phyloP scores from a whole-genome alignment of 2,888 invertebrate genomes.

The Alsophila aescularia region DNA sequence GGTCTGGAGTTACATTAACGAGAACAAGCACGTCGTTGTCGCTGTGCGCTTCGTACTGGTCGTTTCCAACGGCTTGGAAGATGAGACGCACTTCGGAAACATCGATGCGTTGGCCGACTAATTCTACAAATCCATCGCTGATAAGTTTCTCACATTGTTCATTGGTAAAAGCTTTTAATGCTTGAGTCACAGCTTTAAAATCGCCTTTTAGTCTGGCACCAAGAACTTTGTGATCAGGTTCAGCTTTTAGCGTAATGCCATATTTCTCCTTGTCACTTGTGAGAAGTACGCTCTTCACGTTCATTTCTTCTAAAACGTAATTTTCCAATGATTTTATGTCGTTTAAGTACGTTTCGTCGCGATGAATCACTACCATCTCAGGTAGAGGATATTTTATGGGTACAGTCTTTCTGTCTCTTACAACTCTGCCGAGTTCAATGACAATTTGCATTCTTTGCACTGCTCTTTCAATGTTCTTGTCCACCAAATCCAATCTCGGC shows the following conservation, averaged over 20 bases:
- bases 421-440: slow-evolving; percentile 96
- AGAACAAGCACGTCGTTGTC: slow-evolving; percentile 95
- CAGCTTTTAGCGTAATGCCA: slow-evolving; percentile 95
- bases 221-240: slow-evolving; percentile 96
- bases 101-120: slow-evolving; percentile 91
- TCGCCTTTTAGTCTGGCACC: slow-evolving; percentile 95
- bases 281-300: slow-evolving; percentile 92
- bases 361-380: slow-evolving; percentile 97
- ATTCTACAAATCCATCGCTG: slow-evolving; percentile 87
- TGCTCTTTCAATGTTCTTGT: slow-evolving; percentile 93
- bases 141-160: slow-evolving; percentile 91
- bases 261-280: slow-evolving; percentile 96
- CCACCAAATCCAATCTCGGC: slow-evolving; percentile 88
- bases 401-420: slow-evolving; percentile 96
- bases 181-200: slow-evolving; percentile 93
- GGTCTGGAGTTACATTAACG: slow-evolving; percentile 94
- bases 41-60: slow-evolving; percentile 95
- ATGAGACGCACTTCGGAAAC: slow-evolving; percentile 92
- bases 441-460: slow-evolving; percentile 97
- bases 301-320: slow-evolving; percentile 96
- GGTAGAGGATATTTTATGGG: slow-evolving; percentile 98
- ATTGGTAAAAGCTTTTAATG: slow-evolving; percentile 91
- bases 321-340: slow-evolving; percentile 91
- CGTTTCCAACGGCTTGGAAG: slow-evolving; percentile 88
- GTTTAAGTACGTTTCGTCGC: slow-evolving; percentile 89